Evolutionary conservation across 2,113 vertebrate species (phyloP).

Genomic region (Caracal caracal): DNA sequence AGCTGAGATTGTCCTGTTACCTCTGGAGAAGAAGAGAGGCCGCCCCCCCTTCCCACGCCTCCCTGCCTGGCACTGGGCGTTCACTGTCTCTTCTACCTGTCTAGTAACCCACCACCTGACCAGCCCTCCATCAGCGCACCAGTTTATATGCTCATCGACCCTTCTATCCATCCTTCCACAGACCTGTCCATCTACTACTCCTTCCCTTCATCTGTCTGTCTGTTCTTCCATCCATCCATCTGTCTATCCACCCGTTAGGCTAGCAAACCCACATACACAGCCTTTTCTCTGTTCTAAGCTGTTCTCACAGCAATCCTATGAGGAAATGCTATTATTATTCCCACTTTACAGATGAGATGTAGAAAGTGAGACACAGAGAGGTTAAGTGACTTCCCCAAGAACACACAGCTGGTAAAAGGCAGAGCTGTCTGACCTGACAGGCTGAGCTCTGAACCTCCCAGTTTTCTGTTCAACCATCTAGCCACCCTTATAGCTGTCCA

Average conservation of each 20-base stretch:
- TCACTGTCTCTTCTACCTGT: background rate
- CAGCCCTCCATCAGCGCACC: background rate
- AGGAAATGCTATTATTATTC: no score
- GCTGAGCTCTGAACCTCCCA: background rate
- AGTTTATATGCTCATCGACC: background rate
- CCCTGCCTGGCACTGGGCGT: background rate
- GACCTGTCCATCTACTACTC: no score
- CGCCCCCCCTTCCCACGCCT: rapidly evolving
- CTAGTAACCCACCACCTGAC: no score
- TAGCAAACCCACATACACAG: no score
- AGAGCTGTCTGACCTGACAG: background rate
- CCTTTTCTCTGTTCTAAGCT: background rate
- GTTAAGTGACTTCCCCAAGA: background rate
- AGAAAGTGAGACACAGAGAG: background rate
- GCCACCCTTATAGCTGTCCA: background rate
- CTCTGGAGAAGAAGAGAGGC: background rate
- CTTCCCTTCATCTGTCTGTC: background rate
- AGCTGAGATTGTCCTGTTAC: background rate
- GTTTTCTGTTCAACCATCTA: background rate
- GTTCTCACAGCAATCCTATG: background rate
- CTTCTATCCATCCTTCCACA: background rate
- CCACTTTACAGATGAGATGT: background rate
- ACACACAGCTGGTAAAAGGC: background rate
- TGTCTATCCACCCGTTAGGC: background rate
- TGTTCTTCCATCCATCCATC: background rate